Percentiles rank a stretch among this genome's conserved stretches.
Conservation (phyloP, 1,140 invertebrate species). For the Musca domestica region DNA sequence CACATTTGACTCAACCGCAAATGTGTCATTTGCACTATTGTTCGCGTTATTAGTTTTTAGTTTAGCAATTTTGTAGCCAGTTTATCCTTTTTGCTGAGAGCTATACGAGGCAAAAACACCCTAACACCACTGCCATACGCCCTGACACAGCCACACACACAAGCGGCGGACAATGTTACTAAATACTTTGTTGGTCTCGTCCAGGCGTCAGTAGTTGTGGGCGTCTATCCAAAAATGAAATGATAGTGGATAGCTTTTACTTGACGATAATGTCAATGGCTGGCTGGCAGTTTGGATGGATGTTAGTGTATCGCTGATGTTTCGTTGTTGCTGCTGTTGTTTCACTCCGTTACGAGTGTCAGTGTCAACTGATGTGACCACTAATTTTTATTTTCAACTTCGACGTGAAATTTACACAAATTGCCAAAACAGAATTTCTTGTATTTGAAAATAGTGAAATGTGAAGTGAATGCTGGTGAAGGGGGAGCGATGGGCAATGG, state of each 20-base stretch:
- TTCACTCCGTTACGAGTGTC: neutral
- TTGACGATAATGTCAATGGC: too few species aligned
- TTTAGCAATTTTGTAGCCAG: neutral
- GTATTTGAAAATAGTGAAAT: too few species aligned
- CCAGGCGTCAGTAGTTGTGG: neutral
- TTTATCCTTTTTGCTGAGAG: too few species aligned
- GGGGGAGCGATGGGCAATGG: too few species aligned
- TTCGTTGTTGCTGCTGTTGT: neutral
- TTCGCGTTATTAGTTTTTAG: neutral
- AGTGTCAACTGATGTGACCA: constrained; percentile 7
- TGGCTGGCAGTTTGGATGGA: neutral
- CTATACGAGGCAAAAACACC: too few species aligned
- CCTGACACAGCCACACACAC: neutral
- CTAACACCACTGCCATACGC: too few species aligned
- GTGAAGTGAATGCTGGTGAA: too few species aligned
- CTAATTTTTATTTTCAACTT: constrained; percentile 8
- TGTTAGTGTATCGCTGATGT: neutral
- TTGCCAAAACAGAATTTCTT: too few species aligned
- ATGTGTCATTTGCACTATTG: constrained; percentile 10
- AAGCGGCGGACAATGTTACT: neutral
- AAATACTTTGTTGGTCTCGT: neutral
- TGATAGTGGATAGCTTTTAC: too few species aligned
- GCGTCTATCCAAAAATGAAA: too few species aligned
- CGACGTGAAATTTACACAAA: too few species aligned
- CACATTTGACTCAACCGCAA: constrained; percentile 9